Percentiles rank a stretch among this genome's conserved stretches.
phyloP scores from a whole-genome alignment of 2,113 vertebrate species.

The Andinoacara biseriatus region DNA sequence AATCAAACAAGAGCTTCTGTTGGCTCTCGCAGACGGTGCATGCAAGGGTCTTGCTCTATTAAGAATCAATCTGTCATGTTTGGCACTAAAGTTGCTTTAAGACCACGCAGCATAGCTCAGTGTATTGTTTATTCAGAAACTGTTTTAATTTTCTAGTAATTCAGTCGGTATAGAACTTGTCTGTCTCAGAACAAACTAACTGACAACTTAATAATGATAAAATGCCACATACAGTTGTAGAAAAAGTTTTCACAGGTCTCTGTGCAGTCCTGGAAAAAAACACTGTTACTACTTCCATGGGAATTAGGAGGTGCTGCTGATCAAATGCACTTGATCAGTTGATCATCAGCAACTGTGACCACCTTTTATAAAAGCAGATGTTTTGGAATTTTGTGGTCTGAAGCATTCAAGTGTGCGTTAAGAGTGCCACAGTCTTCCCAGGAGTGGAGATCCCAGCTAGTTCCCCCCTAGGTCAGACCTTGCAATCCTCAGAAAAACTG shows the following conservation, averaged over 20 bases:
- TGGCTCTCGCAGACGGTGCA: not conserved
- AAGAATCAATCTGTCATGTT: slow-evolving; percentile 36
- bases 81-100: slow-evolving; percentile 32
- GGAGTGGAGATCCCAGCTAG: not conserved
- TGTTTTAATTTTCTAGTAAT: slow-evolving; percentile 26
- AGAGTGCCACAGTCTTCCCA: not conserved
- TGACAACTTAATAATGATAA: no score
- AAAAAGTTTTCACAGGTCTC: not conserved
- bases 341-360: not conserved
- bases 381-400: not conserved
- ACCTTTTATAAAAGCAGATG: not conserved
- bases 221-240: not conserved
- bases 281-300: rapidly evolving
- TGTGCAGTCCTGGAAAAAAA: not conserved
- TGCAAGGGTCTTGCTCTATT: slow-evolving; percentile 16
- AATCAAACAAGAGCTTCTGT: slow-evolving; percentile 13
- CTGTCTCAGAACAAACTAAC: not conserved
- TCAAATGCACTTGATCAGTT: not conserved
- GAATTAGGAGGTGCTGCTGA: not conserved
- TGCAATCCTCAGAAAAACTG: not conserved
- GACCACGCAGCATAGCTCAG: not conserved
- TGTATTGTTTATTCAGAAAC: slow-evolving; percentile 33
- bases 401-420: not conserved
- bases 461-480: not conserved
- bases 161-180: not conserved